Evolutionary conservation across 2,113 vertebrate genomes (phyloP), one percentile per base, ranked within the genome.

Genomic region (Tautogolabrus adspersus): DNA sequence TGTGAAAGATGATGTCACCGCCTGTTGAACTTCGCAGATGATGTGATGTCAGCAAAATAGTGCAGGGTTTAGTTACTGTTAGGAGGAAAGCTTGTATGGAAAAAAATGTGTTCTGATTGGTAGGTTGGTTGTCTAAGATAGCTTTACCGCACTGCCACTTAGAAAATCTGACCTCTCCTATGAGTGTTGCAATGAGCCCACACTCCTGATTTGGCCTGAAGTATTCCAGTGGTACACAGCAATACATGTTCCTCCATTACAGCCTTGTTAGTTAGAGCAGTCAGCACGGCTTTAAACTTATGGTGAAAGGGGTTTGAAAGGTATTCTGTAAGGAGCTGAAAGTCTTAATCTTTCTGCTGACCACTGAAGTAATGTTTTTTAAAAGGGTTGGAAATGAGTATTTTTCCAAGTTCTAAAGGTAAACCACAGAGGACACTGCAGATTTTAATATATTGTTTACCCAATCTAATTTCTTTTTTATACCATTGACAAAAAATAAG

Each of bases 341-440:
- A 65, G 78, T 86, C 79, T 81, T 83, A 74, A 77, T 82, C 70
- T 78, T 63, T 55, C n/a, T 46, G 65, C 66, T 51, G 55, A 72
- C 58, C 63, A 21, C 72, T 13, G 19, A 66, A 47, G 64, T 37
- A 4, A 55, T 58, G 34, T 52, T 21, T 61, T 26, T 34, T 13
- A 16, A 44, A 12, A 55, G 34, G 30, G 44, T 7, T 26, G 55
- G 21, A 37, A 34, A 34, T 34, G 3, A 19, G 52, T 2, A 3
- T 16, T 11, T 18, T 46, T 13, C 0, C 9, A 66, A 59, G 42
- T 21, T 15, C 18, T 7, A 1, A 22, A n/a, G 12, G 23, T 3
- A 22, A 63, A 21, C 49, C 5, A 19, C 7, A 34, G 12, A 49
- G 42, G 30, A 75, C 30, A 30, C 26, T n/a, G 0, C 15, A 56